These are phyloP conservation scores for Origma solitaria DNA, from an alignment of 2,113 vertebrate species.

Conservation along the genomic window DNA sequence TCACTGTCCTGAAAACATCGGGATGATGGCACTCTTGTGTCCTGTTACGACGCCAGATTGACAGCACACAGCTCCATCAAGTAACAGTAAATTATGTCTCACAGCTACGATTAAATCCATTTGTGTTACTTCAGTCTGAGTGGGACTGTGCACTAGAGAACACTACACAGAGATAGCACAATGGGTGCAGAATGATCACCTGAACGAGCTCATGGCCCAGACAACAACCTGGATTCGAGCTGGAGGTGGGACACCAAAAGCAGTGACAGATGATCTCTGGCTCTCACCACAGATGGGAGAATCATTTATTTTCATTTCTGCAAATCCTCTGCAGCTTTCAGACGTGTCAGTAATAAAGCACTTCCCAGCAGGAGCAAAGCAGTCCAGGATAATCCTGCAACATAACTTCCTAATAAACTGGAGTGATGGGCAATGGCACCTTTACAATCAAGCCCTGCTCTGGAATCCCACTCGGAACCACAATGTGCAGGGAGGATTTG, in stretches of 20 bases:
- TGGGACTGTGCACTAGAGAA: background rate
- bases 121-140: background rate
- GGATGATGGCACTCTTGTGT: background rate
- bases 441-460: background rate
- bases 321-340: background rate
- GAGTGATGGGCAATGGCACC: background rate
- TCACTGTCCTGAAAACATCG: background rate
- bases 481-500: accelerated
- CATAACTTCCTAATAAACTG: background rate
- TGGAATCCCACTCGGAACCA: background rate
- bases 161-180: background rate
- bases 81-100: background rate
- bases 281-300: background rate
- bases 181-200: background rate
- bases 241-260: background rate
- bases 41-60: background rate
- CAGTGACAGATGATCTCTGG: background rate
- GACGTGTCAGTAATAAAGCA: background rate
- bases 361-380: background rate
- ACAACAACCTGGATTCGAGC: background rate
- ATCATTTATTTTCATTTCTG: background rate
- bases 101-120: background rate
- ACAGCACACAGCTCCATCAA: background rate
- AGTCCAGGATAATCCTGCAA: background rate
- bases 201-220: background rate